Evolutionary conservation across 1,140 invertebrate genomes (phyloP).

Genomic region (Penaeus japonicus): DNA sequence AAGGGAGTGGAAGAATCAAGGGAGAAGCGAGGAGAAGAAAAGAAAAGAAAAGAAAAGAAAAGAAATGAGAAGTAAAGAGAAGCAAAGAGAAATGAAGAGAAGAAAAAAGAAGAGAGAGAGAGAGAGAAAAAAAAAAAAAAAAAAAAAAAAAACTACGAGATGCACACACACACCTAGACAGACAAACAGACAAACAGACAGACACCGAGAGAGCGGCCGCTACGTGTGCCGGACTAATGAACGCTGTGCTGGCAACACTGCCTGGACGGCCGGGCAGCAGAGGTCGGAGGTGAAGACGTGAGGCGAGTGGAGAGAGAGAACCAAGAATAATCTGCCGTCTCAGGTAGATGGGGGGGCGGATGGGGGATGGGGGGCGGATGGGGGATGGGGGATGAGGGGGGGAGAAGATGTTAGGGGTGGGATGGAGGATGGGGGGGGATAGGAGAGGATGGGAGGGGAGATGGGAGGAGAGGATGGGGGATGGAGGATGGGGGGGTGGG

Average conservation of each 20-base stretch:
- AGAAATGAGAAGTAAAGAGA: background rate
- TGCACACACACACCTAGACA: too few species aligned
- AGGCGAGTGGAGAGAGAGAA: too few species aligned
- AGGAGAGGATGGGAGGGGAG: background rate
- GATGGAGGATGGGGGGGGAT: background rate
- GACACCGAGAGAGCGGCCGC: too few species aligned
- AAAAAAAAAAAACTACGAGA: background rate
- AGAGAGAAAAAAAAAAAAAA: background rate
- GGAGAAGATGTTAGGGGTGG: background rate
- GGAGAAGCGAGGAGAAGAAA: background rate
- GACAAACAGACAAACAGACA: too few species aligned
- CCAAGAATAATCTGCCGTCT: too few species aligned
- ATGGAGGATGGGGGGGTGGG: background rate
- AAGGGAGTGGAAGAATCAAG: background rate
- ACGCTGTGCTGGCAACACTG: too few species aligned
- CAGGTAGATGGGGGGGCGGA: background rate
- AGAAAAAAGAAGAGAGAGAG: background rate
- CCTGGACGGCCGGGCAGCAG: too few species aligned
- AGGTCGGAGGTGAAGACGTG: too few species aligned
- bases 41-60: background rate
- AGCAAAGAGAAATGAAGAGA: background rate
- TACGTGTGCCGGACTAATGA: too few species aligned
- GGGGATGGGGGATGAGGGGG: background rate
- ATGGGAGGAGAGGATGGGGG: background rate
- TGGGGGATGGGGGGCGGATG: background rate